phyloP scores from a whole-genome alignment of 2,888 invertebrate species.

The Nysson spinosus region DNA sequence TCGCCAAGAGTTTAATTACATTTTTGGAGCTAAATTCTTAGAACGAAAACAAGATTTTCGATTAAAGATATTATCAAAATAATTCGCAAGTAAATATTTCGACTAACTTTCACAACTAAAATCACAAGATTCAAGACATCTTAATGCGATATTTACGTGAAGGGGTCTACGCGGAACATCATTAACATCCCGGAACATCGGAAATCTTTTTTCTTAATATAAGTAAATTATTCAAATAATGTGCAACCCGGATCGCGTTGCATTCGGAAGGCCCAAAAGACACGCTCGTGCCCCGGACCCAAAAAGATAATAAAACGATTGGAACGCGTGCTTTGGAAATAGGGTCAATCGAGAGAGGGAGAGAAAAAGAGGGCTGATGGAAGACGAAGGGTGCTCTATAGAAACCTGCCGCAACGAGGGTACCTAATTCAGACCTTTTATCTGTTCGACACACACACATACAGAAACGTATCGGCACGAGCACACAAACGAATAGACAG shows the following conservation, averaged over 20 bases:
- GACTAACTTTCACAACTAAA: too few relatives aligned
- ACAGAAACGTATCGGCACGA: too few relatives aligned
- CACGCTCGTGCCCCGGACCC: conserved; percentile 6
- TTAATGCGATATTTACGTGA: too few relatives aligned
- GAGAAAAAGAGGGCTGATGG: conserved; percentile 10
- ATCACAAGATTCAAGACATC: too few relatives aligned
- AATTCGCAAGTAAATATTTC: too few relatives aligned
- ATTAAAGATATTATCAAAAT: too few relatives aligned
- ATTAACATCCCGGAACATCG: too few relatives aligned
- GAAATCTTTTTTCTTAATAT: too few relatives aligned
- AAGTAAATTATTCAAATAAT: background rate
- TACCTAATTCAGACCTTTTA: conserved; percentile 41
- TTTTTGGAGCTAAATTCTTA: too few relatives aligned
- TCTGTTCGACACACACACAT: conserved; percentile 10
- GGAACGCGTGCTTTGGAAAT: conserved; percentile 38
- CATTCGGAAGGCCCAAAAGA: conserved; percentile 12
- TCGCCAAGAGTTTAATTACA: too few relatives aligned
- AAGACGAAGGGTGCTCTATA: conserved; percentile 37
- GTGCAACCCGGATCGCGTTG: background rate
- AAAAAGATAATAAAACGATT: conserved; percentile 32
- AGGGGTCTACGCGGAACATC: too few relatives aligned
- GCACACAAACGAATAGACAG: conserved; percentile 5
- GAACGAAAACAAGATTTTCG: too few relatives aligned
- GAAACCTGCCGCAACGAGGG: conserved; percentile 51
- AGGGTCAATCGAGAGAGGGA: conserved; percentile 19